Evolutionary conservation across 2,113 vertebrate species (phyloP).

Genomic region (Genyomyrus donnyi): DNA sequence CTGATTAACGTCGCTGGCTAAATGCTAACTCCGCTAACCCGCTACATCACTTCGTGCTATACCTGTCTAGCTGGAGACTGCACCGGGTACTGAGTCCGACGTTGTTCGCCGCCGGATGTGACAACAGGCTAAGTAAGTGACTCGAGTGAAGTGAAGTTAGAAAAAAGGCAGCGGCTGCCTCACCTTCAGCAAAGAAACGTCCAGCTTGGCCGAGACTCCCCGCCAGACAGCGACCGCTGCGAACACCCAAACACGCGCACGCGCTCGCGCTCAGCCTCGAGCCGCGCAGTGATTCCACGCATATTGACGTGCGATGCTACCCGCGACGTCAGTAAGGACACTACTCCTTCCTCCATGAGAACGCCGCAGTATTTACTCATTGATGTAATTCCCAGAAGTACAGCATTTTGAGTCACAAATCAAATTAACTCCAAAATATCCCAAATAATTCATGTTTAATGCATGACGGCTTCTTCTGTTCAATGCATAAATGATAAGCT

Average conservation of each 20-base stretch:
- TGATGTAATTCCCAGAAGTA: background rate
- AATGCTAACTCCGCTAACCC: conserved; percentile 5
- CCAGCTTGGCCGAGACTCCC: background rate
- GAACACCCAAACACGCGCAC: conserved; percentile 5
- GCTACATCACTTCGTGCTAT: background rate
- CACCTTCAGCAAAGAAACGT: conserved; percentile 5
- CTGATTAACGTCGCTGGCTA: background rate
- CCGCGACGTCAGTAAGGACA: background rate
- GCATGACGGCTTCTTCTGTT: background rate
- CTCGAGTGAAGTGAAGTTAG: background rate
- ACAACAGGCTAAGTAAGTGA: background rate
- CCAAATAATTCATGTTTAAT: background rate
- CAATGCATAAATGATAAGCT: background rate
- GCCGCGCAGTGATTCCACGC: conserved; percentile 18
- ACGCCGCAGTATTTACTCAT: background rate
- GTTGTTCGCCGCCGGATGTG: background rate
- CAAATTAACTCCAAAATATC: background rate
- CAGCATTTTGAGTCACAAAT: background rate
- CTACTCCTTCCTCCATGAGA: background rate
- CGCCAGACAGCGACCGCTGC: background rate
- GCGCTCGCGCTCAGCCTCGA: background rate
- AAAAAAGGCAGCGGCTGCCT: background rate
- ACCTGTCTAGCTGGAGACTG: background rate
- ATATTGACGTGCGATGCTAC: background rate
- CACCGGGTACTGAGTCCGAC: background rate